These are phyloP conservation scores for Balaenoptera acutorostrata DNA, from an alignment of 2,113 vertebrate species.

Conservation along the genomic window DNA sequence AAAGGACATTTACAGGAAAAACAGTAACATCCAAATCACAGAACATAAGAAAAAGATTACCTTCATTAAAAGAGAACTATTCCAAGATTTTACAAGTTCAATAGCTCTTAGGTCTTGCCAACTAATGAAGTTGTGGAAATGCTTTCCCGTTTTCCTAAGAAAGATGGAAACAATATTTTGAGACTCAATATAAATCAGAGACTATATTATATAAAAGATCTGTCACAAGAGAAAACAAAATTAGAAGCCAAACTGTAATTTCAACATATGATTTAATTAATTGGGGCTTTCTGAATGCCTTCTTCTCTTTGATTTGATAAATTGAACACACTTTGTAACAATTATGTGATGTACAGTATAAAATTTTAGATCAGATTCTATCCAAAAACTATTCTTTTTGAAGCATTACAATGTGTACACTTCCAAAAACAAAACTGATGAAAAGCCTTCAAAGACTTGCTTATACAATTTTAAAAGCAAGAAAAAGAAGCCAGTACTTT, in stretches of 20 bases:
- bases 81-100: constrained; percentile 93
- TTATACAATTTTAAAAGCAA: background rate
- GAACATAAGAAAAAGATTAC: constrained; percentile 76
- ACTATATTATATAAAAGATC: background rate
- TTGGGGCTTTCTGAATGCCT: background rate
- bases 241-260: background rate
- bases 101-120: constrained; percentile 94
- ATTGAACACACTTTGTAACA: background rate
- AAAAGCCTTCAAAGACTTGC: background rate
- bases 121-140: constrained; percentile 98
- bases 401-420: background rate
- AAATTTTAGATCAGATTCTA: background rate
- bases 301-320: background rate
- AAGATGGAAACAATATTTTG: constrained; percentile 38
- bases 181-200: constrained; percentile 10
- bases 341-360: background rate
- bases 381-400: background rate
- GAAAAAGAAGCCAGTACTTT: background rate
- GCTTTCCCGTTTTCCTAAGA: constrained; percentile 89
- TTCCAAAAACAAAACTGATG: background rate
- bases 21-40: constrained; percentile 1
- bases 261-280: background rate
- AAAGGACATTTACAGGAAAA: constrained; percentile 8
- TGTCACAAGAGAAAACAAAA: background rate
- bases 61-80: constrained; percentile 90